These are phyloP conservation scores for Anagrus nilaparvatae DNA, from an alignment of 1,140 invertebrate species.

Conservation along the genomic window DNA sequence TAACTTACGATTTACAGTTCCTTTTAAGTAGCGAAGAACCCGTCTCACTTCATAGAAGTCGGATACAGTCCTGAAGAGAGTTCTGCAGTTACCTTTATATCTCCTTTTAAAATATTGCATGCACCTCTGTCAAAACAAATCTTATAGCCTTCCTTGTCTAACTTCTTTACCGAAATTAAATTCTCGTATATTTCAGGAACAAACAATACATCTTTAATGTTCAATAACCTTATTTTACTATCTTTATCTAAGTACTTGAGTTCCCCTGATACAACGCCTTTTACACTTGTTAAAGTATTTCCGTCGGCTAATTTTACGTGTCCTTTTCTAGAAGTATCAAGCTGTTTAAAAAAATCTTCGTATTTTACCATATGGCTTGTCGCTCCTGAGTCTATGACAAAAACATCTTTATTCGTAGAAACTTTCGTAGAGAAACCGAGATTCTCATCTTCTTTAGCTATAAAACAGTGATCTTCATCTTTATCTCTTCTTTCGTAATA, in stretches of 20 bases:
- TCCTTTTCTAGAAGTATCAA: constrained; percentile 2
- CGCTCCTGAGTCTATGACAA: constrained; percentile 11
- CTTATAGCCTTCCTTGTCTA: constrained; percentile 24
- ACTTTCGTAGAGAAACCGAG: neutral
- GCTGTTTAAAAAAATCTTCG: constrained; percentile 1
- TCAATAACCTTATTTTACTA: constrained; percentile 1
- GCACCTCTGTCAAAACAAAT: constrained; percentile 15
- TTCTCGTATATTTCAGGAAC: constrained; percentile 23
- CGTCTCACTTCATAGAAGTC: too few species aligned
- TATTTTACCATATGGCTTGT: constrained; percentile 10
- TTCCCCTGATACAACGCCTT: neutral
- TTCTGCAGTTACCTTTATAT: neutral
- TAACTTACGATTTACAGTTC: too few species aligned
- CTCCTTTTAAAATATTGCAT: constrained; percentile 5
- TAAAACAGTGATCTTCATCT: neutral
- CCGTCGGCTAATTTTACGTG: constrained; percentile 4
- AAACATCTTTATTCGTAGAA: constrained; percentile 1
- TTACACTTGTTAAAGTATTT: neutral
- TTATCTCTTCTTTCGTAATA: neutral
- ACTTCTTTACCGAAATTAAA: constrained; percentile 25
- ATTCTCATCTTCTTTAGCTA: neutral
- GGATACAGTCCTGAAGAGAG: constrained; percentile 1
- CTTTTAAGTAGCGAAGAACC: too few species aligned
- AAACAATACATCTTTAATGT: constrained; percentile 23
- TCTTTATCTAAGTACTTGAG: constrained; percentile 1